A percentile compares a stretch with the other conserved stretches of the same genome.
These are phyloP conservation scores for Metellina segmentata DNA, from an alignment of 2,888 invertebrate species.

Conservation along the genomic window DNA sequence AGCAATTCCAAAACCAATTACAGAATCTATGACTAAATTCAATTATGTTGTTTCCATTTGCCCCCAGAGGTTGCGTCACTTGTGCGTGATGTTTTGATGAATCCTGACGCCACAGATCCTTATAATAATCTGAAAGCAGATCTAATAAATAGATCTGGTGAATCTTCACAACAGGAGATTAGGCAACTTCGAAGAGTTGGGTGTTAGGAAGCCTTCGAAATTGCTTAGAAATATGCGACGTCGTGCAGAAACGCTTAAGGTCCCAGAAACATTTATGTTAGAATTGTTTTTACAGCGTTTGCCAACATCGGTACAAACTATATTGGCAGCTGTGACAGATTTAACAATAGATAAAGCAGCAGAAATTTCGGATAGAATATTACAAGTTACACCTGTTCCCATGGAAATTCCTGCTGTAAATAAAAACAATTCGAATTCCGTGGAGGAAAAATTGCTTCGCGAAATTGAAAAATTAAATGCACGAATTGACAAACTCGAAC, in stretches of 20 bases:
- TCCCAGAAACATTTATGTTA: conserved; percentile 4
- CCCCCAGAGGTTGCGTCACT: neutral
- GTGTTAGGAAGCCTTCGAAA: neutral
- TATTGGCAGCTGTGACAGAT: conserved; percentile 25
- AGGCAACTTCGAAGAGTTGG: conserved; percentile 10
- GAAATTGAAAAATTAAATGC: neutral
- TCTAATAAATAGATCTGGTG: neutral
- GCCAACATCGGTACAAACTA: conserved; percentile 1
- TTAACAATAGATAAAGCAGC: conserved; percentile 14
- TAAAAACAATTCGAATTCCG: conserved; percentile 19
- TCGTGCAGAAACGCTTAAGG: neutral
- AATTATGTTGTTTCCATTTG: neutral
- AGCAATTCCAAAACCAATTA: too few relatives aligned
- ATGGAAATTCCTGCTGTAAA: conserved; percentile 18
- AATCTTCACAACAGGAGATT: conserved; percentile 28
- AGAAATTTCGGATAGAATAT: conserved; percentile 18
- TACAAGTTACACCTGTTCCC: conserved; percentile 9
- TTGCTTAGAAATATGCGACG: conserved; percentile 7
- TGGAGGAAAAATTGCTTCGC: neutral
- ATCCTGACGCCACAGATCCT: neutral
- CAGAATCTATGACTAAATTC: neutral
- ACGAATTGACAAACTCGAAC: conserved; percentile 3
- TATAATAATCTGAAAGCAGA: conserved; percentile 20
- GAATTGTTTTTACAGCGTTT: conserved; percentile 27
- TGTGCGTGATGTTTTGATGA: conserved; percentile 2